Conservation (phyloP, 2,888 invertebrate species). For the Tanytarsus gracilentus region DNA sequence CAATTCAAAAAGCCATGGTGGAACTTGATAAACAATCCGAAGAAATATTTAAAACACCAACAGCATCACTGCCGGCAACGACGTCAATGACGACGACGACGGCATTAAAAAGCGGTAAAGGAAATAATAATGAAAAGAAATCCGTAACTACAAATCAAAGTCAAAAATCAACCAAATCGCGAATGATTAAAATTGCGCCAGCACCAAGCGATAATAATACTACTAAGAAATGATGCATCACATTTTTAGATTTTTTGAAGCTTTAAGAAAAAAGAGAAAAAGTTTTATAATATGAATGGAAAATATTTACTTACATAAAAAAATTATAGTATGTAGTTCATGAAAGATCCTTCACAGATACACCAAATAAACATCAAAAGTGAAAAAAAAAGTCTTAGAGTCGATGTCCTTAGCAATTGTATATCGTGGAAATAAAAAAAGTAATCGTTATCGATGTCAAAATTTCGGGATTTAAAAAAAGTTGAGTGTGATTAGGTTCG, state of each 20-base stretch:
- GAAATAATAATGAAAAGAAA: constrained; percentile 8
- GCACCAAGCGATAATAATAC: constrained; percentile 1
- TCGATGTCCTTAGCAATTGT: background rate
- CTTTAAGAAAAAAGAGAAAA: background rate
- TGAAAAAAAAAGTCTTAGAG: background rate
- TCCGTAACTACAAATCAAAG: constrained; percentile 9
- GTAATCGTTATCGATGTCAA: background rate
- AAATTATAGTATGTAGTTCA: background rate
- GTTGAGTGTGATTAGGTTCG: too few species aligned
- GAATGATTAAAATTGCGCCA: constrained; percentile 14
- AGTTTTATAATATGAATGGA: too few species aligned
- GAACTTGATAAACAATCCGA: constrained; percentile 54
- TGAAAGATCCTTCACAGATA: background rate
- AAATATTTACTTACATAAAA: too few species aligned
- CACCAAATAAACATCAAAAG: too few species aligned
- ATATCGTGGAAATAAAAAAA: background rate
- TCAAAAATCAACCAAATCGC: background rate
- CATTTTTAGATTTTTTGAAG: too few species aligned
- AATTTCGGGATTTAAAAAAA: too few species aligned
- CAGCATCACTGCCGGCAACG: too few species aligned
- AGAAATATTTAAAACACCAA: too few species aligned
- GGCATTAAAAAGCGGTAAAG: background rate
- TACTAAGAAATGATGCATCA: too few species aligned
- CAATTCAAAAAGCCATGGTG: constrained; percentile 87
- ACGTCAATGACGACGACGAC: background rate